These are phyloP conservation scores for Drosophila suzukii DNA, from an alignment of 1,140 invertebrate genomes.

Conservation along the genomic window DNA sequence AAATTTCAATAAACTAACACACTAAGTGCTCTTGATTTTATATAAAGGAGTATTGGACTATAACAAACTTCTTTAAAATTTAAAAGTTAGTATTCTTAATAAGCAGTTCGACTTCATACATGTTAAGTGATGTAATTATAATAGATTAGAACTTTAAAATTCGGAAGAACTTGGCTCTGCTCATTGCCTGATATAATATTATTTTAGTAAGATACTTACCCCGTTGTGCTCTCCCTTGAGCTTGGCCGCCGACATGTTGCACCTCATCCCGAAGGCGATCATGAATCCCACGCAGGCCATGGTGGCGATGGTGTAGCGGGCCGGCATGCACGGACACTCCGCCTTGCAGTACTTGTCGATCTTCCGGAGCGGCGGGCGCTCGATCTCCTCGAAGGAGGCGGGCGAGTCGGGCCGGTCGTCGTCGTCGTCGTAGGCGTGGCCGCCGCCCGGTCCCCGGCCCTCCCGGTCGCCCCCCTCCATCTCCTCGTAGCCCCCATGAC, in stretches of 20 bases:
- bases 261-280: conserved; percentile 97
- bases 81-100: no score
- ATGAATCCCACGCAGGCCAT: conserved; percentile 95
- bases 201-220: conserved; percentile 69
- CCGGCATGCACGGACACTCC: conserved; percentile 94
- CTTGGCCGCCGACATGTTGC: conserved; percentile 98
- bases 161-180: no score
- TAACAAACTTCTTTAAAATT: no score
- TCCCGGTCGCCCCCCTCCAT: conserved; percentile 85
- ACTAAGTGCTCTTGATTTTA: no score
- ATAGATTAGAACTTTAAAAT: no score
- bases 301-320: conserved; percentile 94
- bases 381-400: conserved; percentile 88
- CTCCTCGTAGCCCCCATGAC: conserved; percentile 85
- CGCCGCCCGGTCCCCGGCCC: conserved; percentile 84
- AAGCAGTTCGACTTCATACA: no score
- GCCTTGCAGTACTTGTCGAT: conserved; percentile 95
- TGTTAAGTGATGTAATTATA: no score
- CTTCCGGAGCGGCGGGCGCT: conserved; percentile 92
- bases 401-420: conserved; percentile 88
- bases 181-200: no score
- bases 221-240: conserved; percentile 87
- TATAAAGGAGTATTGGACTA: no score
- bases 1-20: no score
- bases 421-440: conserved; percentile 84